phyloP scores from a whole-genome alignment of 2,888 invertebrate species.

The Altica lythri region DNA sequence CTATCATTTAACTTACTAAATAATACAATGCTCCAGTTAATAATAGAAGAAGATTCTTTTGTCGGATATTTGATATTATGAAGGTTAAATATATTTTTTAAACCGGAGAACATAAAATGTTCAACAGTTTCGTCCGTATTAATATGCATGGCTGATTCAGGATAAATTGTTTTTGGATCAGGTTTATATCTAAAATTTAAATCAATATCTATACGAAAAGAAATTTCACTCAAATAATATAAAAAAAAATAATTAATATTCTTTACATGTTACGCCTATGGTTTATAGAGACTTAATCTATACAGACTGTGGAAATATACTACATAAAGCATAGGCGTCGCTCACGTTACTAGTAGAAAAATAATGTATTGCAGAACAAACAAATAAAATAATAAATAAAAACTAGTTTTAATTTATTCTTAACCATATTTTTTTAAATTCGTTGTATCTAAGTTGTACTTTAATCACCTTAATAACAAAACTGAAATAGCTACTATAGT shows the following conservation, averaged over 20 bases:
- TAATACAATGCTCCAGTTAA: conserved; percentile 64
- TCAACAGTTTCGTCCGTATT: conserved; percentile 30
- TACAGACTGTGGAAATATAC: no score
- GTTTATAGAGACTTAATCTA: no score
- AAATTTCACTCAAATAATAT: no score
- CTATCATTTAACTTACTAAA: conserved; percentile 58
- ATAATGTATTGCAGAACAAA: no score
- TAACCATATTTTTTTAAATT: no score
- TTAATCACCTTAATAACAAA: conserved; percentile 75
- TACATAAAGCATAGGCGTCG: no score
- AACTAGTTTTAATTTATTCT: no score
- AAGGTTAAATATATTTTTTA: conserved; percentile 70
- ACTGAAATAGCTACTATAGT: conserved; percentile 92
- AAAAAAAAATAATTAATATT: no score
- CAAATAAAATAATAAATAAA: conserved; percentile 6
- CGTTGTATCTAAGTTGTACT: no score
- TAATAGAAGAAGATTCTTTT: conserved; percentile 66
- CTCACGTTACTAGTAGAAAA: no score
- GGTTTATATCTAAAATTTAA: conserved; percentile 43
- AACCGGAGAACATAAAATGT: conserved; percentile 36
- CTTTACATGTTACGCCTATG: no score
- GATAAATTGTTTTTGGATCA: conserved; percentile 33
- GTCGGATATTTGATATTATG: conserved; percentile 72
- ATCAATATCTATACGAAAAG: no score
- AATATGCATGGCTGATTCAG: conserved; percentile 37